Evolutionary conservation across 2,888 invertebrate genomes (phyloP), one percentile per base, ranked within the genome.

Genomic region (Anticlea derivata): DNA sequence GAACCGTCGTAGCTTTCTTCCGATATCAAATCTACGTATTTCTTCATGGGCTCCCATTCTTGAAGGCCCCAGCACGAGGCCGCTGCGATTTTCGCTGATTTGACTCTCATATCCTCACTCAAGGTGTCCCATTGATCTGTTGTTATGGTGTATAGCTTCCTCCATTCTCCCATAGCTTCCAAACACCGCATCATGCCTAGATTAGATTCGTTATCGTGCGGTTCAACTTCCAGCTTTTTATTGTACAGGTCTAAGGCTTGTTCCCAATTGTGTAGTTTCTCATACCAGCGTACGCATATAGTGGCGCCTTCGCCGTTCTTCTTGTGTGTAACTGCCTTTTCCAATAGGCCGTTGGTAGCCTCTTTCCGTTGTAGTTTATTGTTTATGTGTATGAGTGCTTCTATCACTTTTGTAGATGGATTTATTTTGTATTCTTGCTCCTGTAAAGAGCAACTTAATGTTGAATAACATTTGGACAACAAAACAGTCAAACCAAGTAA

Each of bases 221-320:
- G 91, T 62, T 94, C 93, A 0, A 87, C 86, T 33, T 94, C 92
- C 43, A 97, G 83, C 70, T 96, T 95, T 51, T 94, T 94, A 55
- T 94, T 93, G 73, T 99, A 99, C 4, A 98, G 93, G 51, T 95
- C 93, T 46, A 98, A 84, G 0, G 99, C 99, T 75, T 97, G 96
- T 63, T 99, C 98, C 99, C 99, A 99, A 75, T 99, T 98, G 80
- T 99, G 98, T 1, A 99, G 87, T 78, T 99, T 99, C 80, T 99
- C 99, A 78, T 99, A 99, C 99, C 99, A 99, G 1, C 97, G 93
- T 17, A 99, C 98, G 78, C 86, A 83, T 51, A 83, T 86, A 1
- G 87, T 57, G 37, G 92, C 86, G 43, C 92, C 92, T 55, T 93
- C 92, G 0, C 92, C 92, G 3, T 92, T 92, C 54, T 93, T 94